Conservation (phyloP, 2,888 invertebrate genomes). For the Cataglyphis altisquamis region DNA sequence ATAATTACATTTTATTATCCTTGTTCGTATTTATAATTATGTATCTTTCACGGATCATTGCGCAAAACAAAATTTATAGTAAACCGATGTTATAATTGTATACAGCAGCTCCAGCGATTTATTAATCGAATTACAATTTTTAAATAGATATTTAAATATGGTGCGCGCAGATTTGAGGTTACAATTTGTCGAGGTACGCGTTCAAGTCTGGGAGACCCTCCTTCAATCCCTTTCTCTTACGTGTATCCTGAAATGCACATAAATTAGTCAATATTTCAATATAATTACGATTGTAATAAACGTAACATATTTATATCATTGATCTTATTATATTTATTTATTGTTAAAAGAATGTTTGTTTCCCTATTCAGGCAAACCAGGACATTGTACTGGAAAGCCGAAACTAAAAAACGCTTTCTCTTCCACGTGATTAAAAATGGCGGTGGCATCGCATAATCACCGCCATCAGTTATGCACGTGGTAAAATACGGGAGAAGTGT, state of each 20-base stretch:
- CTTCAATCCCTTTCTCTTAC: slow-evolving; percentile 99
- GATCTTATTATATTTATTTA: slow-evolving; percentile 9
- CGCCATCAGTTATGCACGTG: slow-evolving; percentile 85
- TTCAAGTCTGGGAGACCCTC: slow-evolving; percentile 98
- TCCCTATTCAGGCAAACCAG: slow-evolving; percentile 86
- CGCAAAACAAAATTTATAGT: slow-evolving; percentile 79
- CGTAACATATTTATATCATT: neutral
- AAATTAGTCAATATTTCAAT: slow-evolving; percentile 8
- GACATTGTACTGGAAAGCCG: slow-evolving; percentile 80
- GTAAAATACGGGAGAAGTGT: slow-evolving; percentile 34
- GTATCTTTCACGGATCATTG: slow-evolving; percentile 75
- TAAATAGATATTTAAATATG: slow-evolving; percentile 85
- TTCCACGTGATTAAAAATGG: slow-evolving; percentile 86
- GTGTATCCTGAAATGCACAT: slow-evolving; percentile 91
- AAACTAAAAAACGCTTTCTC: slow-evolving; percentile 86
- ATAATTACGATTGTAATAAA: neutral
- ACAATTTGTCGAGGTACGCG: slow-evolving; percentile 99
- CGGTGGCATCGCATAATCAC: slow-evolving; percentile 65
- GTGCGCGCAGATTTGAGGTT: slow-evolving; percentile 87
- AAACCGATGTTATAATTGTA: slow-evolving; percentile 76
- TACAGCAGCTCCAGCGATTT: slow-evolving; percentile 75
- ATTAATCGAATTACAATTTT: slow-evolving; percentile 85
- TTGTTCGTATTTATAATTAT: slow-evolving; percentile 76
- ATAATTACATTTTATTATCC: slow-evolving; percentile 78
- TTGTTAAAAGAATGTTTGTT: slow-evolving; percentile 83